phyloP scores from a whole-genome alignment of 2,888 invertebrate genomes.

The Netelia melanura region DNA sequence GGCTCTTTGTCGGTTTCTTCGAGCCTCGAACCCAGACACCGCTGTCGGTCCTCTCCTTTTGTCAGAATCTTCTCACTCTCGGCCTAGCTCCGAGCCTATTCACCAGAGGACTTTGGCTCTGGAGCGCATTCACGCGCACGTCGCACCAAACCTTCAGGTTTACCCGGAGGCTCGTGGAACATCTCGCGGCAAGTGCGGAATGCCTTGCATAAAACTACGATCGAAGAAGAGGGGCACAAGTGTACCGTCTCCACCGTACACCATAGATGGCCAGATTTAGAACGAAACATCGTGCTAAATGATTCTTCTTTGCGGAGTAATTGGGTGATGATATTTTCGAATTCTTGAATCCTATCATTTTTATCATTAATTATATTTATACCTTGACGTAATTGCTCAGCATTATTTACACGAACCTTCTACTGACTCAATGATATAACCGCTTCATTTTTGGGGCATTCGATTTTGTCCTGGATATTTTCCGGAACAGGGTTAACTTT shows the following conservation, averaged over 20 bases:
- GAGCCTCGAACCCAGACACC: conserved; percentile 75
- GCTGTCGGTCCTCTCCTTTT: conserved; percentile 72
- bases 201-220: conserved; percentile 82
- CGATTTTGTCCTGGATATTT: too few relatives aligned
- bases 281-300: neutral
- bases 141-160: conserved; percentile 62
- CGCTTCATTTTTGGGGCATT: too few relatives aligned
- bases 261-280: neutral
- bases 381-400: too few relatives aligned
- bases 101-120: conserved; percentile 63
- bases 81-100: conserved; percentile 42
- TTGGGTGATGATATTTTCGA: too few relatives aligned
- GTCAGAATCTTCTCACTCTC: conserved; percentile 54
- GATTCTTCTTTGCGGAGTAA: conserved; percentile 18
- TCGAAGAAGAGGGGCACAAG: conserved; percentile 76
- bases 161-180: conserved; percentile 45
- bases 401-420: too few relatives aligned
- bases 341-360: too few relatives aligned
- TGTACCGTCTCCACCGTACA: conserved; percentile 70
- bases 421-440: too few relatives aligned
- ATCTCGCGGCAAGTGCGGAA: conserved; percentile 81
- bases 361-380: too few relatives aligned
- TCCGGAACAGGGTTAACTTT: neutral
- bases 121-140: conserved; percentile 77
- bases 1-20: conserved; percentile 83